Base-by-base conservation (phyloP, 2,797 vertebrate species). In the Acanthurus leucopareius region DNA sequence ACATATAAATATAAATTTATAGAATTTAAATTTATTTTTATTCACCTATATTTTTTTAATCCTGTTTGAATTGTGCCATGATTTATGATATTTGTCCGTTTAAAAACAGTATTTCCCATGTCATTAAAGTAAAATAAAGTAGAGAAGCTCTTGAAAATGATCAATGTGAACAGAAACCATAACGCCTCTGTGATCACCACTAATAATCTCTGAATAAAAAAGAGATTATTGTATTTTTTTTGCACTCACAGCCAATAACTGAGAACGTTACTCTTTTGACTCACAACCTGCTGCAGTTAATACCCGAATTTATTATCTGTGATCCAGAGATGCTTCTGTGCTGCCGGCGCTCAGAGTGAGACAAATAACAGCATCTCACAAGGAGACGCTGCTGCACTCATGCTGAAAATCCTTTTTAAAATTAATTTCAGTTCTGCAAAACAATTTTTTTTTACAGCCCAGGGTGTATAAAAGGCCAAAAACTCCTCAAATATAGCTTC, bases 221-320 rank as follows among this genome's bases (percentile, higher is more conserved):
- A 10, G 13, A 51, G 13, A 14, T 20, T n/a, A 38, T 28, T n/a
- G 57, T 59, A 69, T 75, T 57, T 49, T 57, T 49, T 73, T 53
- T 40, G n/a, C 38, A 5, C 13, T 72, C 32, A 16, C 20, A 44
- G 45, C 38, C 62, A 59, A 40, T 45, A 10, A 44, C 20, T 35
- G 7, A 52, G 48, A n/a, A 11, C 17, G 8, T 20, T 25, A 51
- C 52, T 48, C 52, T 40, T 62, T 40, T 38, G 47, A 13, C 64
- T 71, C 40, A 65, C 57, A 54, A 59, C 15, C 71, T 62, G 54
- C 67, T 61, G 66, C 56, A 68, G 69, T 59, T 64, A 81, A 78
- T 73, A 80, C 77, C 75, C n/a, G 80, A 76, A 42, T 81, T 80
- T 69, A 81, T 89, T 80, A 87, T 45, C n/a, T 54, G 52, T 44